Conservation (phyloP, 2,113 vertebrate genomes). For the Pyrgilauda ruficollis region DNA sequence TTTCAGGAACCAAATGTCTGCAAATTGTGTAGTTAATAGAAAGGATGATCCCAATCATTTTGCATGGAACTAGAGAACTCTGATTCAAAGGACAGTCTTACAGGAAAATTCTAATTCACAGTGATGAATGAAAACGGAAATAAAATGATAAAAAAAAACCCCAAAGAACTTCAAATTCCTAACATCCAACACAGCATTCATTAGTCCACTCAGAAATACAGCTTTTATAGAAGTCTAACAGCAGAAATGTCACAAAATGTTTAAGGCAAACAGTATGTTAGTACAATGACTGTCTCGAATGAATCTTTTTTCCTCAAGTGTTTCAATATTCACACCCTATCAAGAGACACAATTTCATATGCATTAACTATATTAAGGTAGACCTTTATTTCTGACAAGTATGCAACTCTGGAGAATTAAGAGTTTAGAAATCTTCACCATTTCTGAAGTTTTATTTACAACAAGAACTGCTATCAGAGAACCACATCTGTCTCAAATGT, state of each 20-base stretch:
- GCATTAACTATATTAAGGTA: neutral
- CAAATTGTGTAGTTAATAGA: neutral
- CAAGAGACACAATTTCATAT: neutral
- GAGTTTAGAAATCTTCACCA: neutral
- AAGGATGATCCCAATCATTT: neutral
- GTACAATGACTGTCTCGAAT: fast-evolving
- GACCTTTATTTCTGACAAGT: neutral
- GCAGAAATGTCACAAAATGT: neutral
- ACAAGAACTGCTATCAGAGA: neutral
- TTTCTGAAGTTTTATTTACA: neutral
- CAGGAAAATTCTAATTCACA: neutral
- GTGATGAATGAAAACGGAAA: neutral
- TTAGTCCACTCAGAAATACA: neutral
- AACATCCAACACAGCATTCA: neutral
- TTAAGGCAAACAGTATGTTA: neutral
- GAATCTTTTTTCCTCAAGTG: neutral
- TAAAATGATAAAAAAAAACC: neutral
- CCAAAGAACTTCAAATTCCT: neutral
- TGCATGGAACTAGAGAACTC: neutral
- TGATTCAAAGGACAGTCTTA: neutral
- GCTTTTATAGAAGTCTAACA: neutral
- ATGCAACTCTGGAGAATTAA: neutral
- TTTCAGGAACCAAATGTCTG: neutral
- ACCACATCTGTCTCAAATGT: neutral
- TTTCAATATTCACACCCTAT: neutral